Evolutionary conservation across 1,140 invertebrate species (phyloP), one percentile per base, ranked within the genome.

Genomic region (Megalonaias nervosa): DNA sequence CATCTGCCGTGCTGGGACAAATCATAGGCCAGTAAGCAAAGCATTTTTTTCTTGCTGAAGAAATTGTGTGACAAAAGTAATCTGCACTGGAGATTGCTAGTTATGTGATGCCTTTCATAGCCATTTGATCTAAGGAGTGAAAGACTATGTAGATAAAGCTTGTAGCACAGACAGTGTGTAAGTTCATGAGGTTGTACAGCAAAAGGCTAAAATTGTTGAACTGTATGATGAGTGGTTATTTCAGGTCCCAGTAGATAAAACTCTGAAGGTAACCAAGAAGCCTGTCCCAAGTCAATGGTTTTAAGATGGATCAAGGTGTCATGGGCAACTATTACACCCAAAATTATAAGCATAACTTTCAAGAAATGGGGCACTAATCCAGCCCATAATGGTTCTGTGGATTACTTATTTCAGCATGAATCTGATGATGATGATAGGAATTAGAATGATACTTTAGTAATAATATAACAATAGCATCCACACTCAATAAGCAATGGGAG

Each of bases 11-110:
- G n/a, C 61, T 6, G 68, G 69, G 23, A 59, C 64, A 48, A 75
- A 75, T 58, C 66, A 55, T 0, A 72, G 78, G 73, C 62, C 11
- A 64, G 75, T 55, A 69, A 80, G n/a, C 55, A 65, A 4, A 67
- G 56, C 13, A 75, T 71, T 11, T 15, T 31, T 13, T 62, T 72
- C 26, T 80, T 73, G 69, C 31, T 80, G 16, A 66, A 66, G 56
- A 68, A 66, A 56, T 1, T 80, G 1, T 75, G 62, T 57, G 73
- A 62, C 55, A 60, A 67, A 31, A 67, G 19, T 66, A 14, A 21
- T 14, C 38, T 12, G 19, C 17, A 67, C 66, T 57, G 65, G 16
- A 16, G 55, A 1, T 17, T 74, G 11, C 21, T 74, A 17, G 16
- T 1, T 74, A 17, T 58, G 62, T 23, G 73, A 74, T 59, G 66